Conservation (phyloP, 2,888 invertebrate species). For the Pristionchus arcanus region DNA sequence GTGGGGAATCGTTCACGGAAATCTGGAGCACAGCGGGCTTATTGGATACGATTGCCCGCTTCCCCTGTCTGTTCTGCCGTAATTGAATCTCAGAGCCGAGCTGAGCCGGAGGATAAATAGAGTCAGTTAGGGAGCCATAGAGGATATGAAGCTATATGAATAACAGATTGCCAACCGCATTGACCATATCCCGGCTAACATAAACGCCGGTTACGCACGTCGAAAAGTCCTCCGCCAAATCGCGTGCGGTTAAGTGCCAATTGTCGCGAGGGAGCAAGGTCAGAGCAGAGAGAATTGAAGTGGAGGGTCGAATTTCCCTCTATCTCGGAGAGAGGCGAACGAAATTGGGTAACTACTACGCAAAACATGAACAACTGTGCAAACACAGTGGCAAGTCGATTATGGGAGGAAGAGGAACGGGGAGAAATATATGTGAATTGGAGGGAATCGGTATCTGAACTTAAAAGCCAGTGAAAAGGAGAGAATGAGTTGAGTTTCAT, state of each 20-base stretch:
- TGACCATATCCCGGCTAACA: neutral
- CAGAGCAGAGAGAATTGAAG: conserved; percentile 5
- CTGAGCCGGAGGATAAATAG: conserved; percentile 44
- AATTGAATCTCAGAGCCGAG: conserved; percentile 19
- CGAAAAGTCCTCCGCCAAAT: neutral
- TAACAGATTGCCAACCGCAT: neutral
- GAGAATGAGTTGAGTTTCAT: neutral
- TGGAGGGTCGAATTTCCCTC: conserved; percentile 37
- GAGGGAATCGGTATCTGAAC: neutral
- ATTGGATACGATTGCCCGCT: neutral
- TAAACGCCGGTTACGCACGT: neutral
- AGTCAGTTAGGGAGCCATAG: neutral
- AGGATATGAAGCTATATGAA: conserved; percentile 25
- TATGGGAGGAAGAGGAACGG: conserved; percentile 8
- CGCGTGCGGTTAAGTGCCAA: neutral
- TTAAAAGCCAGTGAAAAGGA: neutral
- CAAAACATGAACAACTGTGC: conserved; percentile 38
- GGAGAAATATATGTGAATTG: neutral
- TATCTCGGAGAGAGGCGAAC: conserved; percentile 13
- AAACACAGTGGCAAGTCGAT: conserved; percentile 8
- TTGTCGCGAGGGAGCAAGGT: neutral
- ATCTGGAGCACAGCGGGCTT: neutral
- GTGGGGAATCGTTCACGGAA: neutral
- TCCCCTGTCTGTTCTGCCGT: conserved; percentile 16
- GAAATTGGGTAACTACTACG: neutral